Percentiles rank a stretch among this genome's conserved stretches.
These are phyloP conservation scores for Alosa alosa DNA, from an alignment of 2,113 vertebrate species.

Conservation along the genomic window DNA sequence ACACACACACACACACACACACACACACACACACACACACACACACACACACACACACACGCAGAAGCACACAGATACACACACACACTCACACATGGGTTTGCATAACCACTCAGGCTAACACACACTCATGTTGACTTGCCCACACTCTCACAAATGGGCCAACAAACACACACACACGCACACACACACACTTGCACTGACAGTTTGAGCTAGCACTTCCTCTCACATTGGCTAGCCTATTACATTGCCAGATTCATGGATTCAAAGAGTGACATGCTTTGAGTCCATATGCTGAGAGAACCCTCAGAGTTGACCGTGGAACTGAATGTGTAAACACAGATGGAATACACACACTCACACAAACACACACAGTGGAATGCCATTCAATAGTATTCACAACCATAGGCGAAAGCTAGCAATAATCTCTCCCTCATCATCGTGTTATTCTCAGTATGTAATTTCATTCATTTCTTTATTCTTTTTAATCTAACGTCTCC, in stretches of 20 bases:
- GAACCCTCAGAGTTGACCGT: not conserved
- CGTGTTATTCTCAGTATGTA: not conserved
- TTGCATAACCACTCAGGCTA: not conserved
- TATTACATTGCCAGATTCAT: not conserved
- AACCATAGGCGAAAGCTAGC: not conserved
- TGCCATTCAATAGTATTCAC: not conserved
- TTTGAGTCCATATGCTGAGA: not conserved
- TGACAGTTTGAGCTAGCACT: not conserved
- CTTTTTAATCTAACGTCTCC: not conserved
- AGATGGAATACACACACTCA: not conserved
- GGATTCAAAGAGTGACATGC: not conserved
- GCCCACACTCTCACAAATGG: not conserved
- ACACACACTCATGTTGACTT: not conserved
- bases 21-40: not conserved
- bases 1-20: not conserved
- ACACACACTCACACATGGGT: not conserved
- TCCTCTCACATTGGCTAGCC: not conserved
- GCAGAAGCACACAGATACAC: not conserved
- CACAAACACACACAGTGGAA: not conserved
- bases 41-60: not conserved
- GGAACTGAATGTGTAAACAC: not conserved
- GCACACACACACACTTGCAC: not conserved
- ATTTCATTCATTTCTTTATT: not conserved
- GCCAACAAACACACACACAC: not conserved
- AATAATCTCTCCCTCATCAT: not conserved